Percentiles rank a stretch among this genome's conserved stretches.
Evolutionary conservation across 1,140 invertebrate genomes (phyloP).

Genomic region (Euwallacea similis): DNA sequence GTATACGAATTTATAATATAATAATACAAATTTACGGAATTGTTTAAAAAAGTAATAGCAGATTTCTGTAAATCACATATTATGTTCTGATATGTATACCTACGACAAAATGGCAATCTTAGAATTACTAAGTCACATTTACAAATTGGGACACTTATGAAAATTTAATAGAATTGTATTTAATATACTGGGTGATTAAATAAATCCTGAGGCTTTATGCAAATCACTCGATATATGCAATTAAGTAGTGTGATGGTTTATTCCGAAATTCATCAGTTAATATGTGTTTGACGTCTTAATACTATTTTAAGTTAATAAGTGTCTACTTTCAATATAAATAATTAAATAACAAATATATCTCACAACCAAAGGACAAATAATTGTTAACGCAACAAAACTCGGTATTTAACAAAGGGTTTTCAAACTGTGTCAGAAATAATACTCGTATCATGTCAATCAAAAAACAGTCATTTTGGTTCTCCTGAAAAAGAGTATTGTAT

Average conservation of each 20-base stretch:
- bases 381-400: neutral
- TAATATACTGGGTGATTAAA: slow-evolving; percentile 1
- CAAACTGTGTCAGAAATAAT: no score
- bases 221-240: no score
- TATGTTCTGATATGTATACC: neutral
- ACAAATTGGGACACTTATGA: neutral
- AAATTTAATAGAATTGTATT: slow-evolving; percentile 3
- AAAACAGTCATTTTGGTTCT: no score
- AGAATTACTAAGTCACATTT: slow-evolving; percentile 26
- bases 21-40: neutral
- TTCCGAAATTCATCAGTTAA: neutral
- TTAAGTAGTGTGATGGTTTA: no score
- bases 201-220: neutral
- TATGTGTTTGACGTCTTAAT: neutral
- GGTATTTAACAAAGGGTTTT: no score
- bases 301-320: neutral
- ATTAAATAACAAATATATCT: slow-evolving; percentile 42
- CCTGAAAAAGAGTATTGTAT: no score
- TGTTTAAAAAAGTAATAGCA: slow-evolving; percentile 1
- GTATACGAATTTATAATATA: slow-evolving; percentile 39
- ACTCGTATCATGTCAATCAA: no score
- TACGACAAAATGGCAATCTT: slow-evolving; percentile 28
- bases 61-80: neutral
- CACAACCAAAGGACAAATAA: slow-evolving; percentile 42
- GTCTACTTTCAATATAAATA: slow-evolving; percentile 25